phyloP scores from a whole-genome alignment of 2,797 vertebrate species.

The Galaxias olidus region DNA sequence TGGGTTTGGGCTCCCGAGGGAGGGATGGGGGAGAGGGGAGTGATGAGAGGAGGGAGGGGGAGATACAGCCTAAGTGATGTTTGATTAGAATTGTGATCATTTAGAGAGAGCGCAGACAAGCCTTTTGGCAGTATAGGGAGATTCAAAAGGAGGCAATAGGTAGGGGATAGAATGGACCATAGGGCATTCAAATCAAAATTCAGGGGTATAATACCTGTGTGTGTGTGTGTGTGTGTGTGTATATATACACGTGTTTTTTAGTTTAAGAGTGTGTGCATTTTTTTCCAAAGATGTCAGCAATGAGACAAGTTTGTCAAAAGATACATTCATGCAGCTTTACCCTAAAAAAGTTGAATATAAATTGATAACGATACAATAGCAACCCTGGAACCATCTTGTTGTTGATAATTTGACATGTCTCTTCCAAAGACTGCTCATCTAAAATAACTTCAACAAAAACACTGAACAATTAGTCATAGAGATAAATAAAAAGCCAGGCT shows the following conservation, averaged over 20 bases:
- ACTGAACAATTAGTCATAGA: too few species aligned
- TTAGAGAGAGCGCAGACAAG: constrained; percentile 87
- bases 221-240: constrained; percentile 12
- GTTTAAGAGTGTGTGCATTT: not conserved
- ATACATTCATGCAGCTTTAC: too few species aligned
- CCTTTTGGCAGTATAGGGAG: constrained; percentile 80
- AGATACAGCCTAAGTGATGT: constrained; percentile 96
- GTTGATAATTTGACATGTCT: too few species aligned
- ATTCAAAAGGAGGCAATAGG: constrained; percentile 36
- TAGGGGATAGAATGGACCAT: constrained; percentile 45
- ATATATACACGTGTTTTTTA: not conserved
- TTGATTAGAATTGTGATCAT: constrained; percentile 98
- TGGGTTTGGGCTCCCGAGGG: constrained; percentile 87
- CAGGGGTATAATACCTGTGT: not conserved
- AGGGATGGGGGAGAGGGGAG: constrained; percentile 83
- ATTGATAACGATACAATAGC: too few species aligned
- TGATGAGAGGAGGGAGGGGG: constrained; percentile 76
- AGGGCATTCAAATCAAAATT: not conserved
- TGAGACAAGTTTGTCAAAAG: too few species aligned
- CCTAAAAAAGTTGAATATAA: too few species aligned
- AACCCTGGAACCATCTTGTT: too few species aligned
- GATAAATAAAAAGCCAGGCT: too few species aligned
- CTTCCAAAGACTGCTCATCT: too few species aligned
- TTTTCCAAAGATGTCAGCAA: too few species aligned
- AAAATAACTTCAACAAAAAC: too few species aligned